These are phyloP conservation scores for Euclidia mi DNA, from an alignment of 2,888 invertebrate species.

Conservation along the genomic window DNA sequence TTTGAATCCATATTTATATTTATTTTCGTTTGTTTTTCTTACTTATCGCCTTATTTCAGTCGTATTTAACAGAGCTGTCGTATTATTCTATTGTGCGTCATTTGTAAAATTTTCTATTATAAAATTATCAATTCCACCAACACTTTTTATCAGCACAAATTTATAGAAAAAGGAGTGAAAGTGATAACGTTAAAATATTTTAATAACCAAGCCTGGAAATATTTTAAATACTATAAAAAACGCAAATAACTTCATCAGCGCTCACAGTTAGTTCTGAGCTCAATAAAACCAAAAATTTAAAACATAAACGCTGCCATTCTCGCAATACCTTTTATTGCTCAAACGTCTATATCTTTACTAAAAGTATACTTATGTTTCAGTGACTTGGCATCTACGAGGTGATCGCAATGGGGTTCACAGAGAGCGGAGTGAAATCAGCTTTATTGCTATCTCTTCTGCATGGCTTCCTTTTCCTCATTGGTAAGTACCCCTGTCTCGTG, in stretches of 20 bases:
- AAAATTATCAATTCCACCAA: too few relatives aligned
- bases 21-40: too few relatives aligned
- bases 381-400: slow-evolving; percentile 57
- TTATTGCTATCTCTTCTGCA: slow-evolving; percentile 83
- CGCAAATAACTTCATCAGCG: not conserved
- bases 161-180: too few relatives aligned
- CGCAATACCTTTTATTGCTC: slow-evolving; percentile 1
- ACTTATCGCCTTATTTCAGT: too few relatives aligned
- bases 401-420: slow-evolving; percentile 75
- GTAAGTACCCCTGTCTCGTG: slow-evolving; percentile 65
- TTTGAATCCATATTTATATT: too few relatives aligned
- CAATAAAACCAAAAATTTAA: slow-evolving; percentile 7
- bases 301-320: slow-evolving; percentile 1
- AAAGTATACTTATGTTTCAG: slow-evolving; percentile 68
- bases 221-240: not conserved
- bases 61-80: too few relatives aligned
- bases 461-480: slow-evolving; percentile 83
- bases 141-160: too few relatives aligned
- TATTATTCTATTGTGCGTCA: too few relatives aligned
- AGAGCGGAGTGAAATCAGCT: slow-evolving; percentile 71
- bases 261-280: not conserved
- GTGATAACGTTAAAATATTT: too few relatives aligned
- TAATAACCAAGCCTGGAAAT: slow-evolving; percentile 1
- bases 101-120: too few relatives aligned
- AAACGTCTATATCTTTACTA: slow-evolving; percentile 38